Base-by-base conservation (phyloP, 2,888 invertebrate species). In the Liodrosophila aerea region DNA sequence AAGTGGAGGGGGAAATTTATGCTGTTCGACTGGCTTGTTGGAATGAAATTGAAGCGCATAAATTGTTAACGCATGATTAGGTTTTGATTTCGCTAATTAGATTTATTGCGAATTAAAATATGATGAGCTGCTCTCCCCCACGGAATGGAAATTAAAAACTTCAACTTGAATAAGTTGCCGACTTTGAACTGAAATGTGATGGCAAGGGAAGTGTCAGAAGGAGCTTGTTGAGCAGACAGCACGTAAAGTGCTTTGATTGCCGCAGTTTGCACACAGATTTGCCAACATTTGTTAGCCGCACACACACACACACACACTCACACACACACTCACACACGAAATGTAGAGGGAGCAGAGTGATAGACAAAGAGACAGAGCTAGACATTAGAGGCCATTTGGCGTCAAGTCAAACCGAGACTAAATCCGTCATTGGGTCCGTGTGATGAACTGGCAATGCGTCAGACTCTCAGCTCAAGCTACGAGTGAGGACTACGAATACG, bases 381-480 rank as follows among this genome's bases (percentile, higher is more conserved):
- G 58, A 62, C 40, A 58, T 62, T 61, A 22, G 59, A 65, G 67
- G 63, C 54, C 70, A 70, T 73, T 64, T 56, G 74, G 64, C 65
- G 67, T 77, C 75, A 71, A 65, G 75, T 67, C 78, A 85, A 78
- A 82, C 65, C 76, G 57, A 75, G 68, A 75, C 64, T 66, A 68
- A 85, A 83, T 80, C 76, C 62, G 65, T 78, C 76, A 83, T 71
- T 78, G 76, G 66, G 54, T 53, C 49, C 50, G 11, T 67, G 84
- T 84, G 81, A 81, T 86, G 86, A 86, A 84, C 86, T 81, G 81
- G 86, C 81, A 84, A 81, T 85, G 80, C 80, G 86, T 80, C 76
- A 64, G 80, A 40, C 56, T 45, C 36, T 58, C 41, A 22, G 31
- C 45, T 45, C 31, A 15, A 11, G 30, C 11, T 31, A 15, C 15